A percentile compares a stretch with the other conserved stretches of the same genome.
phyloP scores from a whole-genome alignment of 1,140 invertebrate genomes.

The Plectrocnemia conspersa region DNA sequence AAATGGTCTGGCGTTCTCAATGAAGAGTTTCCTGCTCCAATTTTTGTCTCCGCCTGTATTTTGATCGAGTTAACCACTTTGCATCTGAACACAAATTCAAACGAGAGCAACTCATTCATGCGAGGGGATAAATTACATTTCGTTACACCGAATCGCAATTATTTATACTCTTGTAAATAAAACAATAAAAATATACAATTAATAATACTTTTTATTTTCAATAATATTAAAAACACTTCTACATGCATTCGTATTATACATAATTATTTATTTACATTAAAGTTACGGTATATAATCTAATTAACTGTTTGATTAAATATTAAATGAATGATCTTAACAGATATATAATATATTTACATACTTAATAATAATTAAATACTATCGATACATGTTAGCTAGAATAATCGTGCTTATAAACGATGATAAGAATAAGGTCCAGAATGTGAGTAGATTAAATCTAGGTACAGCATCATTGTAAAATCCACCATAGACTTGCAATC shows the following conservation, averaged over 20 bases:
- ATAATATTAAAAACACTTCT: too few relatives aligned
- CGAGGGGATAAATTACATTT: constrained; percentile 7
- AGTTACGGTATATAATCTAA: too few relatives aligned
- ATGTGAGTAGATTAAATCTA: constrained; percentile 40
- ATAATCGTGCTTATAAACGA: constrained; percentile 40
- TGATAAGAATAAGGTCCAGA: constrained; percentile 41
- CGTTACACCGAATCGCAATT: too few relatives aligned
- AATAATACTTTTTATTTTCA: too few relatives aligned
- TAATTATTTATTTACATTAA: too few relatives aligned
- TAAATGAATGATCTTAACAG: background rate
- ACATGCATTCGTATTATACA: too few relatives aligned
- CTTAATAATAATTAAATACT: constrained; percentile 7
- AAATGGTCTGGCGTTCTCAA: constrained; percentile 26
- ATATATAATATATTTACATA: background rate
- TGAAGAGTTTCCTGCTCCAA: constrained; percentile 34
- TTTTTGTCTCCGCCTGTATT: constrained; percentile 32
- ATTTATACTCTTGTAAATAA: background rate
- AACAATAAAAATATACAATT: too few relatives aligned
- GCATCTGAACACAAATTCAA: constrained; percentile 35
- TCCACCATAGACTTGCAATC: constrained; percentile 74
- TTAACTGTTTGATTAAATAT: background rate
- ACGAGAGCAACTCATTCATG: constrained; percentile 19
- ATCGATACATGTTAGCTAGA: constrained; percentile 34
- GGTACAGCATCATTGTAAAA: constrained; percentile 60
- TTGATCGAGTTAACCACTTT: constrained; percentile 35